phyloP scores from a whole-genome alignment of 2,888 invertebrate genomes.

The Amblyteles armatorius region DNA sequence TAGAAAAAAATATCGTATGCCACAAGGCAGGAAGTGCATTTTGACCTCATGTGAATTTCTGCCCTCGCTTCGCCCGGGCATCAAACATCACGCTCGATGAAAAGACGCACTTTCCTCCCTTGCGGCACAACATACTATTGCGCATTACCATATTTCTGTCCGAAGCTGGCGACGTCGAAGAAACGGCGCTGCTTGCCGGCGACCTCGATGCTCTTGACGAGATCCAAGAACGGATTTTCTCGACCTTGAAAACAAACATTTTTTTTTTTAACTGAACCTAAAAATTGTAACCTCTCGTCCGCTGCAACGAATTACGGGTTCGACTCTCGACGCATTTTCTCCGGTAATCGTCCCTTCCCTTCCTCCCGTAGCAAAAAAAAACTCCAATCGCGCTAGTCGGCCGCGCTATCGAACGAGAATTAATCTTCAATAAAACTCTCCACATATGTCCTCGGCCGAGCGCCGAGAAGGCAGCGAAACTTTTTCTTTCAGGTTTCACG shows the following conservation, averaged over 20 bases:
- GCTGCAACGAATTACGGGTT: not conserved
- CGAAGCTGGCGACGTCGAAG: conserved; percentile 91
- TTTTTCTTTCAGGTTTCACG: conserved; percentile 18
- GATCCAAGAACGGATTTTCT: conserved; percentile 88
- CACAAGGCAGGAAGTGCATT: too few relatives aligned
- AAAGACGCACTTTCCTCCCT: too few relatives aligned
- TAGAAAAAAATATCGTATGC: too few relatives aligned
- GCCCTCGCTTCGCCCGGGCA: too few relatives aligned
- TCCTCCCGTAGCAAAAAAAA: not conserved
- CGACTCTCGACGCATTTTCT: not conserved
- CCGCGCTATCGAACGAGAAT: not conserved
- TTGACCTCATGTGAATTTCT: too few relatives aligned
- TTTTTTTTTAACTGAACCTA: not conserved
- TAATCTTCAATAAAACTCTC: conserved; percentile 13
- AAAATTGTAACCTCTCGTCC: not conserved
- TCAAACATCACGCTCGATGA: too few relatives aligned
- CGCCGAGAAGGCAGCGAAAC: conserved; percentile 2
- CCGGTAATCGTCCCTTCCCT: not conserved
- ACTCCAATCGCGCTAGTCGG: not conserved
- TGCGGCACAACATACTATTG: not conserved
- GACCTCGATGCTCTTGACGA: conserved; percentile 87
- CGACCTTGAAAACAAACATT: conserved; percentile 81
- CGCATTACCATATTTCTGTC: conserved; percentile 91
- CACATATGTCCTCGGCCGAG: conserved; percentile 25
- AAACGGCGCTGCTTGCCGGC: conserved; percentile 90